Conservation (phyloP, 2,888 invertebrate genomes). For the Drosophila sordidapex region DNA sequence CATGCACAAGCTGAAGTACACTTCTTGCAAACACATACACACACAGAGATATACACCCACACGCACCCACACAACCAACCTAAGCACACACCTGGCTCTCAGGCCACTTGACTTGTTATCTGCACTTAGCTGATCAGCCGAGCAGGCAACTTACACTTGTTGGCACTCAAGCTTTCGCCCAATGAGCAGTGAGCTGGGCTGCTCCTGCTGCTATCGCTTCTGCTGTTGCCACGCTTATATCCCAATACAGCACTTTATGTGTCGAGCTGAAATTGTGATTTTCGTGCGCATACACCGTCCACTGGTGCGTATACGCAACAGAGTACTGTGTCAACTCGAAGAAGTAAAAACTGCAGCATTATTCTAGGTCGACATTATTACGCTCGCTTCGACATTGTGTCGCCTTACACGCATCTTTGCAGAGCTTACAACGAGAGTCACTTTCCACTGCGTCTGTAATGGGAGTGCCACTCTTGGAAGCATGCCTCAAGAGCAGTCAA, state of each 20-base stretch:
- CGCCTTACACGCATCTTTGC: constrained; percentile 47
- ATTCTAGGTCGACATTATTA: constrained; percentile 42
- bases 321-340: constrained; percentile 30
- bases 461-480: constrained; percentile 38
- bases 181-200: background rate
- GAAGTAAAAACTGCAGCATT: constrained; percentile 38
- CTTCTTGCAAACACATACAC: constrained; percentile 49
- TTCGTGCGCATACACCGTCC: constrained; percentile 32
- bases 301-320: constrained; percentile 62
- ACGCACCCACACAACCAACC: background rate
- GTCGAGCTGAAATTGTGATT: constrained; percentile 58
- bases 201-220: background rate
- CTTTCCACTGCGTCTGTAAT: constrained; percentile 41
- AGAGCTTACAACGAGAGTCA: constrained; percentile 53
- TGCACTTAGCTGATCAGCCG: constrained; percentile 74
- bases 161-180: constrained; percentile 56
- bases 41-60: constrained; percentile 5
- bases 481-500: constrained; percentile 38
- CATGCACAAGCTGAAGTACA: constrained; percentile 70
- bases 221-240: constrained; percentile 19
- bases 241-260: constrained; percentile 46
- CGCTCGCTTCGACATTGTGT: constrained; percentile 37
- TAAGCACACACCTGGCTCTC: constrained; percentile 35
- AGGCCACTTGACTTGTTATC: constrained; percentile 74
- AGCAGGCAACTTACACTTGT: constrained; percentile 74